A percentile compares a stretch with the other conserved stretches of the same genome.
phyloP scores from a whole-genome alignment of 2,797 vertebrate species.

The Fistularia tabacaria region DNA sequence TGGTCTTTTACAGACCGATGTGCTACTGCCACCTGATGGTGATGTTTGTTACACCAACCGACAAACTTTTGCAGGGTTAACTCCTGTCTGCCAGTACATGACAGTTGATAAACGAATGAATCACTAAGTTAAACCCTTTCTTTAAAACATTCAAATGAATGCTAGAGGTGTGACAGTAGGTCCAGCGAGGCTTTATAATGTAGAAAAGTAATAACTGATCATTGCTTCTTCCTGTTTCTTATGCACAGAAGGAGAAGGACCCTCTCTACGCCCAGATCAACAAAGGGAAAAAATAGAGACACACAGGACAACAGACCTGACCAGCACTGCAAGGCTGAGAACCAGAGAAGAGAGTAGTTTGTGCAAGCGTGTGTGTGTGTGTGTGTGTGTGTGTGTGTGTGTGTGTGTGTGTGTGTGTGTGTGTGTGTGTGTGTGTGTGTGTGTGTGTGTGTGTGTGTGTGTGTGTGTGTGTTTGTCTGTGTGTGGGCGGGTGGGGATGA shows the following conservation, averaged over 20 bases:
- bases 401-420: constrained; percentile 20
- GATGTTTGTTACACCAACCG: not conserved
- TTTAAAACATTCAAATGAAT: too few relatives aligned
- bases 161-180: too few relatives aligned
- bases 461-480: too few relatives aligned
- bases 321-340: constrained; percentile 60
- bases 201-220: not conserved
- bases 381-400: constrained; percentile 29
- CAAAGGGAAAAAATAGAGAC: constrained; percentile 92
- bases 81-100: too few relatives aligned
- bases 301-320: constrained; percentile 68
- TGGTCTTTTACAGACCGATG: constrained; percentile 2
- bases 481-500: too few relatives aligned
- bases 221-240: constrained; percentile 20
- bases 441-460: constrained; percentile 26
- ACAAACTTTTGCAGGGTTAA: too few relatives aligned
- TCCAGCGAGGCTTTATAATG: not conserved
- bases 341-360: constrained; percentile 60
- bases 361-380: constrained; percentile 10
- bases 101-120: not conserved
- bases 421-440: constrained; percentile 24
- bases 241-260: constrained; percentile 83
- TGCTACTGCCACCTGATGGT: constrained; percentile 71
- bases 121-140: too few relatives aligned
- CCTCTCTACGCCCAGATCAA: constrained; percentile 96